Base-by-base conservation (phyloP, 2,113 vertebrate genomes). In the Pluvialis apricaria region DNA sequence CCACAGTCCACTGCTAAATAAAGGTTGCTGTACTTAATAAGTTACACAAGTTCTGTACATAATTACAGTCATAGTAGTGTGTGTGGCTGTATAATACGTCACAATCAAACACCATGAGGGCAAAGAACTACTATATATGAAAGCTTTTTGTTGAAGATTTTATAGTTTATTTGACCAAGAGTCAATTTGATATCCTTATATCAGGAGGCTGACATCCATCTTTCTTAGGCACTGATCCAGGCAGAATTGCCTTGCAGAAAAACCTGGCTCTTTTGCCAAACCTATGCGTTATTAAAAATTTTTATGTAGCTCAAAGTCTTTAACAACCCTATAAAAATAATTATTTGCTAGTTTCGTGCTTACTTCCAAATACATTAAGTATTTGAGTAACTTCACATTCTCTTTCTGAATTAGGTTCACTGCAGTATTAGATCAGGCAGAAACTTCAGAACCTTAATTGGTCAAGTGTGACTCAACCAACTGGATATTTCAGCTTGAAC, bases 31-130 rank as follows among this genome's bases (percentile, higher is more conserved):
- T 60, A 55, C 82, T 94, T 85, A 69, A 98, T 99, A 99, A 99
- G 97, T 99, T 98, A 99, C 97, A 97, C 73, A 96, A 97, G 91
- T 97, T 98, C 98, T 99, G 98, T 99, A 99, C 98, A 99, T 98
- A 98, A 97, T 99, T 98, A 98, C 98, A 99, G 64, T 82, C 54
- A 55, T n/a, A 65, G 81, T 24, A 83, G 86, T 93, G n/a, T 73
- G 91, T 34, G 89, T 54, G 68, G 84, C 84, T 78, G 75, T 88
- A 73, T 82, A 62, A 91, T 71, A 91, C 38, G 86, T 89, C 52
- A 86, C 75, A 83, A 71, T 55, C 70, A 82, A 92, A 92, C 88
- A 89, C 62, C 65, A 87, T 3, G 34, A 96, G 57, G 92, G 87
- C 86, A 72, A 47, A 42, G 52, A 75, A 83, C 82, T 72, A 66